phyloP scores from a whole-genome alignment of 2,888 invertebrate genomes.

The Trichacis sp. region DNA sequence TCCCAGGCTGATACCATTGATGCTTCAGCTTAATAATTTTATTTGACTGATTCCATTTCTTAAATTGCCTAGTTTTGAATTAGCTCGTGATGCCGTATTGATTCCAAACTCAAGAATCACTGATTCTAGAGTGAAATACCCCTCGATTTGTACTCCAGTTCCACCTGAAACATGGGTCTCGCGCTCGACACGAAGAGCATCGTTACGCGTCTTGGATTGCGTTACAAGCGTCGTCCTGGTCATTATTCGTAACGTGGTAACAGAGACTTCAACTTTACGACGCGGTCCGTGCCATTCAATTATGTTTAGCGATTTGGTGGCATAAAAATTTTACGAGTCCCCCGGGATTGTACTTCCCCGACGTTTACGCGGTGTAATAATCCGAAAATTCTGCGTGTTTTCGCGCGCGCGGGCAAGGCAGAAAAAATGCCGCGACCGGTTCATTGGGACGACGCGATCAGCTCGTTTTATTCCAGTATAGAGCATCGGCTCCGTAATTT shows the following conservation, averaged over 20 bases:
- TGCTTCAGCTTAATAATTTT: too few species aligned
- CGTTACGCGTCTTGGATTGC: not conserved
- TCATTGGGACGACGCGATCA: constrained; percentile 39
- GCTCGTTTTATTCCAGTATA: constrained; percentile 63
- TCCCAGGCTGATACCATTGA: too few species aligned
- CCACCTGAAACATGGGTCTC: too few species aligned
- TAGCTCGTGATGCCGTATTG: too few species aligned
- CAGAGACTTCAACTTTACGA: not conserved
- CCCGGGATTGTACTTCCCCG: not conserved
- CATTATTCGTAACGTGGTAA: constrained; percentile 24
- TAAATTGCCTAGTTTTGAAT: too few species aligned
- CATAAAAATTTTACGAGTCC: constrained; percentile 2
- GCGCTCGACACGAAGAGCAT: not conserved
- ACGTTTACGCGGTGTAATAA: not conserved
- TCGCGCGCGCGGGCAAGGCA: constrained; percentile 6
- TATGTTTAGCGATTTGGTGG: constrained; percentile 2
- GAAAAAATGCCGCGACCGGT: too few species aligned
- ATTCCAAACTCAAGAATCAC: too few species aligned
- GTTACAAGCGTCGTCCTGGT: not conserved
- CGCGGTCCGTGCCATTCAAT: not conserved
- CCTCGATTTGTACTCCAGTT: too few species aligned
- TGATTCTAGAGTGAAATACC: too few species aligned
- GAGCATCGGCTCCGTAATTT: constrained; percentile 66
- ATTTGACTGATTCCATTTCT: too few species aligned
- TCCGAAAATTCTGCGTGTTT: not conserved